phyloP scores from a whole-genome alignment of 2,888 invertebrate genomes.

The Mycalesis mineus region DNA sequence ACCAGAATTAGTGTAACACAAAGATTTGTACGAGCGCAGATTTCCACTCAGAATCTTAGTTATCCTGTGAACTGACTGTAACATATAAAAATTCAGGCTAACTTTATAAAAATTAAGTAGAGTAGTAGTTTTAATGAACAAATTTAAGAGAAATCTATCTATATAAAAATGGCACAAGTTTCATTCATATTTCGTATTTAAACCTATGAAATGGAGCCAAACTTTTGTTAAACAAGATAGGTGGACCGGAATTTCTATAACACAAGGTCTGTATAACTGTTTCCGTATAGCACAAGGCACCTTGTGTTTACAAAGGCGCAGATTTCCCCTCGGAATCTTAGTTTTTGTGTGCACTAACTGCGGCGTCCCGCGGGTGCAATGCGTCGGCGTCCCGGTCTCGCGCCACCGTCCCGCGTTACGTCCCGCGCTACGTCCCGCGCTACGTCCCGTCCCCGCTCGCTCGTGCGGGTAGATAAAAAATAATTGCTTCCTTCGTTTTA shows the following conservation, averaged over 20 bases:
- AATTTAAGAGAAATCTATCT: no score
- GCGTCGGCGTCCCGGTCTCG: conserved; percentile 50
- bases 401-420: conserved; percentile 26
- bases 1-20: no score
- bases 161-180: neutral
- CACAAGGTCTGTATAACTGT: conserved; percentile 7
- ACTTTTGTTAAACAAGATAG: neutral
- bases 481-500: conserved; percentile 69
- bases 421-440: no score
- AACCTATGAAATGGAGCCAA: no score
- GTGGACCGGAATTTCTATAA: neutral
- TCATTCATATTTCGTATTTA: no score
- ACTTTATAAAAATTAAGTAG: no score
- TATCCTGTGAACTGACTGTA: no score
- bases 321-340: conserved; percentile 55
- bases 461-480: conserved; percentile 76
- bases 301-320: conserved; percentile 32
- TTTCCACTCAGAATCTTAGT: no score
- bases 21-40: no score
- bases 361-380: conserved; percentile 69
- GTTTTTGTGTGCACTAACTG: conserved; percentile 45
- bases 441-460: conserved; percentile 36
- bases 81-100: no score
- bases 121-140: no score
- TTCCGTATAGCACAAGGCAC: no score